These are phyloP conservation scores for Borostomias antarcticus DNA, from an alignment of 2,797 vertebrate species.

Conservation along the genomic window DNA sequence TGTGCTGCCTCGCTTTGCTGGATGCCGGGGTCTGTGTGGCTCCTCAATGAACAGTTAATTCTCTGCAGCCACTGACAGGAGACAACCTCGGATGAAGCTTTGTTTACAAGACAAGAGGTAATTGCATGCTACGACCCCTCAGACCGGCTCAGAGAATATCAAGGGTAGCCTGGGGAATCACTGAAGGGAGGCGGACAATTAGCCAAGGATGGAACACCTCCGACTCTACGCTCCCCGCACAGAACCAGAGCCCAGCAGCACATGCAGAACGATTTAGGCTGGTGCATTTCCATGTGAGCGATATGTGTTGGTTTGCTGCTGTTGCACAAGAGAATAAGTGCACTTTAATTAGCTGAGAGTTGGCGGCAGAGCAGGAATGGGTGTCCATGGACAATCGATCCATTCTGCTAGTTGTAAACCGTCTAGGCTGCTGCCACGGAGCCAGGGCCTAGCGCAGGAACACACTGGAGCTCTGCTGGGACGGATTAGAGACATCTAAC, in stretches of 20 bases:
- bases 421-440: constrained; percentile 61
- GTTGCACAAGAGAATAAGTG: constrained; percentile 49
- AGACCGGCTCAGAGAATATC: constrained; percentile 53
- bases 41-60: background rate
- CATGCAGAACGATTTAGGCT: no score
- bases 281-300: no score
- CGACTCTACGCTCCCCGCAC: constrained; percentile 16
- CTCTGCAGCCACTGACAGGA: background rate
- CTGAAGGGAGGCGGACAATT: constrained; percentile 44
- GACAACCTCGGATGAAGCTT: constrained; percentile 18
- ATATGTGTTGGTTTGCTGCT: no score
- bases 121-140: constrained; percentile 55
- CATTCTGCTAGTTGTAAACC: constrained; percentile 69
- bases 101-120: constrained; percentile 68
- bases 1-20: background rate
- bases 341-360: constrained; percentile 71
- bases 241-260: no score
- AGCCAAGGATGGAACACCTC: constrained; percentile 43
- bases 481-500: constrained; percentile 12
- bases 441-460: constrained; percentile 45
- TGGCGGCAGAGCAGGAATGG: constrained; percentile 53
- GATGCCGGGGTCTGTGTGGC: background rate
- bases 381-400: constrained; percentile 70
- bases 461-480: no score
- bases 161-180: constrained; percentile 37